phyloP scores from a whole-genome alignment of 2,797 vertebrate genomes.

The Leptodactylus fallax region DNA sequence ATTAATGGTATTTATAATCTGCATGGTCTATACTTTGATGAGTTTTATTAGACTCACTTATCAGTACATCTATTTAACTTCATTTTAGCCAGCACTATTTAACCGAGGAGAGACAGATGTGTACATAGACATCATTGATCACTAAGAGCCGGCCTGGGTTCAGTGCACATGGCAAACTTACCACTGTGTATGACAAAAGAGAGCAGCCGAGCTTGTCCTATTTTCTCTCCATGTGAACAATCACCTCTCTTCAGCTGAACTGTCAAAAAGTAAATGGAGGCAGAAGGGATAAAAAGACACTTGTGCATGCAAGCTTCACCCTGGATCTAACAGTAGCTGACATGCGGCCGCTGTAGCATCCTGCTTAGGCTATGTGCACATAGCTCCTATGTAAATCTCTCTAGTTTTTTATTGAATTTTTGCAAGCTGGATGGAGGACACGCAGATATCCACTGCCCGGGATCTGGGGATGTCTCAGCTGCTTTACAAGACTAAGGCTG shows the following conservation, averaged over 20 bases:
- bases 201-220: conserved; percentile 25
- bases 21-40: too few relatives aligned
- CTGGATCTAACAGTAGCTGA: too few relatives aligned
- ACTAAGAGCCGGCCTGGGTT: neutral
- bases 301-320: neutral
- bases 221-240: conserved; percentile 36
- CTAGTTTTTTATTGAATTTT: too few relatives aligned
- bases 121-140: conserved; percentile 7
- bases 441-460: too few relatives aligned
- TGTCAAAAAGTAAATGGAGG: conserved; percentile 36
- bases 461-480: too few relatives aligned
- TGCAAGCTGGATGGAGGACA: too few relatives aligned
- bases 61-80: neutral
- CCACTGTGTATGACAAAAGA: conserved; percentile 3
- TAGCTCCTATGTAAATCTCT: too few relatives aligned
- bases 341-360: too few relatives aligned
- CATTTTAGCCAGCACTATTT: neutral
- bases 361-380: too few relatives aligned
- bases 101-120: conserved; percentile 9
- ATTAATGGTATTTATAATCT: too few relatives aligned
- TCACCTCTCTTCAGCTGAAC: neutral
- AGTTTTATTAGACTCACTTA: too few relatives aligned
- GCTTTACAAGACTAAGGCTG: too few relatives aligned
- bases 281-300: conserved; percentile 7
- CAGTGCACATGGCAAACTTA: conserved; percentile 19